Conservation (phyloP, 2,113 vertebrate species). For the Phycodurus eques region DNA sequence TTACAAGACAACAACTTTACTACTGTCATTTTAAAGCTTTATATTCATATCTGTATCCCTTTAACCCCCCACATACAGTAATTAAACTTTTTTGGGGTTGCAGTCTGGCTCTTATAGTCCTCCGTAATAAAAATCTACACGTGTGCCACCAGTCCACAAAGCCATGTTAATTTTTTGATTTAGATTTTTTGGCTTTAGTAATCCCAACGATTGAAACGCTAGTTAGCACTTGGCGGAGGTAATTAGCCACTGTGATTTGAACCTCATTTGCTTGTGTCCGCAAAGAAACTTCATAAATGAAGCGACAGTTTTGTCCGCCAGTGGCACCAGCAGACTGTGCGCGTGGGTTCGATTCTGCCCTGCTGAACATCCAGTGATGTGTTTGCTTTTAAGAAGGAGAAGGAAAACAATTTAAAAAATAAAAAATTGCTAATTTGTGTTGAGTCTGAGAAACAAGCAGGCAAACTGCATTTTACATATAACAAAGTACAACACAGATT, state of each 20-base stretch:
- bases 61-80: too few species aligned
- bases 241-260: background rate
- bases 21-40: too few species aligned
- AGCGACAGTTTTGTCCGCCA: constrained; percentile 30
- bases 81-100: too few species aligned
- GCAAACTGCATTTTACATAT: constrained; percentile 50
- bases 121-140: background rate
- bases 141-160: background rate
- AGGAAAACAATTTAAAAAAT: too few species aligned
- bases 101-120: background rate
- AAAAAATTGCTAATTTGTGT: constrained; percentile 37
- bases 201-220: background rate
- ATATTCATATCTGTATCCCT: too few species aligned
- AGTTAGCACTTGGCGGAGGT: background rate
- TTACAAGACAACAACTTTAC: too few species aligned
- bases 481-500: constrained; percentile 32
- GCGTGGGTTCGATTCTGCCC: constrained; percentile 39
- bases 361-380: constrained; percentile 44
- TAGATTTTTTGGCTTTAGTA: background rate
- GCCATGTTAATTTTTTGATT: background rate
- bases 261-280: background rate
- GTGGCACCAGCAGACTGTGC: constrained; percentile 50
- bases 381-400: constrained; percentile 12
- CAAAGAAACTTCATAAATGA: constrained; percentile 43
- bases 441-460: constrained; percentile 26